Base-by-base conservation (phyloP, 2,888 invertebrate genomes). In the Notocelia uddmanniana region DNA sequence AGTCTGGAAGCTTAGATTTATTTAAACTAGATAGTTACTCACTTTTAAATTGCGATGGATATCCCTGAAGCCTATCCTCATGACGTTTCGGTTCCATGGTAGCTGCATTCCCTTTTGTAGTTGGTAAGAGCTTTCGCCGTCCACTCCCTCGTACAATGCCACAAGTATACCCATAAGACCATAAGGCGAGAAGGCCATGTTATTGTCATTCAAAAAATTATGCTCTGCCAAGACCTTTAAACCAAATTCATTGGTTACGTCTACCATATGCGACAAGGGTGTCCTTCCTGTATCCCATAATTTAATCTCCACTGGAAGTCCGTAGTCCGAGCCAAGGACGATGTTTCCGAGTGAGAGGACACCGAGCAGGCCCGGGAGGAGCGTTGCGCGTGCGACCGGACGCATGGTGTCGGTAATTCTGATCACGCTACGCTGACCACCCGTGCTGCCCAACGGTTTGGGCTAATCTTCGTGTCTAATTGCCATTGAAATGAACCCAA, bases 141-240 rank as follows among this genome's bases (percentile, higher is more conserved):
- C 94, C 0, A 97, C 95, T 34, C 97, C 97, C 87, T 98, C 97
- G 84, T 95, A 96, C 18, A 97, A 90, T 3, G 97, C 97, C 69
- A 97, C 95, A 78, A 97, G 89, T 31, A 97, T 97, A 78, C 97
- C 97, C 81, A 96, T 95, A 73, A 97, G 92, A 3, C 97, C 97
- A 76, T 97, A 97, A 11, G 97, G 97, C 0, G 97, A 97, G 83
- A 97, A 96, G 5, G 97, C 97, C 68, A 97, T 96, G 86, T 97
- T 98, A 84, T 96, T 96, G 60, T 95, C 95, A 86, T 96, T 96
- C 79, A 95, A 93, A 87, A 95, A 95, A 81, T 96, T 96, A 81
- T 96, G 96, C 85, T 95, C 95, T 80, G 96, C 94, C 0, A 97
- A 93, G 78, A 97, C 94, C 85, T 95, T 95, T 75, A 96, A 90